Evolutionary conservation across 37 sponge, comb jelly and placozoan genomes (phyloP).

Genomic region (Chondrilla cf. caribensis): DNA sequence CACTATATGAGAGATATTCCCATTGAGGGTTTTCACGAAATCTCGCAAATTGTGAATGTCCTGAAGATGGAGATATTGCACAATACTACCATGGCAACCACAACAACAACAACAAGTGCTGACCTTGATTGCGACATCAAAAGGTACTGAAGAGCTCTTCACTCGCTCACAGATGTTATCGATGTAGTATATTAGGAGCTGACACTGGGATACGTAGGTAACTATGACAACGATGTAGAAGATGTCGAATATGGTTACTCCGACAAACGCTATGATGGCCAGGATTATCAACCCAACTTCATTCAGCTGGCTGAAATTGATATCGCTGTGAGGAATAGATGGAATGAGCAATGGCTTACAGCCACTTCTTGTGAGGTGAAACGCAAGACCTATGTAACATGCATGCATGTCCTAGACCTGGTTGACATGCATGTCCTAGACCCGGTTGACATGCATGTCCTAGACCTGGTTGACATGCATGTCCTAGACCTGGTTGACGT

Average conservation of each 20-base stretch:
- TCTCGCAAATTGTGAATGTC: conserved; percentile 38
- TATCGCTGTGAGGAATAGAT: too few species aligned
- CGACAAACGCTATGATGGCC: conserved; percentile 44
- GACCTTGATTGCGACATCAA: conserved; percentile 60
- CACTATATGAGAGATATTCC: conserved; percentile 40
- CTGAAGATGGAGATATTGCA: conserved; percentile 11
- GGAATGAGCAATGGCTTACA: too few species aligned
- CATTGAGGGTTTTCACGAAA: conserved; percentile 49
- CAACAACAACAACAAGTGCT: not conserved
- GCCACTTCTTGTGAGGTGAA: too few species aligned
- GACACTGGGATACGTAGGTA: conserved; percentile 59
- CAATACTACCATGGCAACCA: too few species aligned
- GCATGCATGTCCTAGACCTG: too few species aligned
- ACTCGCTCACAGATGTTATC: conserved; percentile 50
- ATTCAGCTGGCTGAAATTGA: too few species aligned
- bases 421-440: too few species aligned
- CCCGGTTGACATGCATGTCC: too few species aligned
- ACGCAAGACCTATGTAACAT: too few species aligned
- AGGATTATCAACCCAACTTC: not conserved
- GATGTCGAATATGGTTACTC: conserved; percentile 69
- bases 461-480: too few species aligned
- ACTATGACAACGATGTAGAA: conserved; percentile 72
- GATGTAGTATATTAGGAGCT: conserved; percentile 56
- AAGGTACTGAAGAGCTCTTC: conserved; percentile 22
- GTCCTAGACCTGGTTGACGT: too few species aligned